Evolutionary conservation across 2,113 vertebrate genomes (phyloP).

Genomic region (Lethenteron camtschaticum): DNA sequence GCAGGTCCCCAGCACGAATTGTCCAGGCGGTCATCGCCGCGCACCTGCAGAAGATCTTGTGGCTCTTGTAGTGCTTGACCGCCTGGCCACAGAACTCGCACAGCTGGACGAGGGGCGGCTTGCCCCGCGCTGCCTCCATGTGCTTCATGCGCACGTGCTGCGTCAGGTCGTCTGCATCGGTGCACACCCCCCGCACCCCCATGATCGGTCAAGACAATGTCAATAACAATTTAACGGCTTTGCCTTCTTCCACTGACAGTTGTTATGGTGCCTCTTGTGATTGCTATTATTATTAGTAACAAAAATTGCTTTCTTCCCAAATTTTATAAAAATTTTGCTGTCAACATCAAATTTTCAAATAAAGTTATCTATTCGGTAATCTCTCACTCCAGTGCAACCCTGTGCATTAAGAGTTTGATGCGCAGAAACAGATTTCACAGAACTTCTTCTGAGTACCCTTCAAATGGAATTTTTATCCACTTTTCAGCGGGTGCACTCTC

Average conservation of each 20-base stretch:
- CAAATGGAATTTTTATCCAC: no score
- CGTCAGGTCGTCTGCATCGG: constrained; percentile 9
- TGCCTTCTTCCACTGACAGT: neutral
- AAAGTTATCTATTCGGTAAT: no score
- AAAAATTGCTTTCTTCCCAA: neutral
- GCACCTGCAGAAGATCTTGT: constrained; percentile 6
- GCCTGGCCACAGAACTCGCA: constrained; percentile 13
- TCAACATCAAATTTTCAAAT: neutral
- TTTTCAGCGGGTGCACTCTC: no score
- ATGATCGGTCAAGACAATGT: neutral
- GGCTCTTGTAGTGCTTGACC: constrained; percentile 12
- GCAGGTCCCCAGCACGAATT: no score
- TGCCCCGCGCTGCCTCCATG: constrained; percentile 10
- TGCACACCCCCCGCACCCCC: neutral
- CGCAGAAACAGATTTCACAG: no score
- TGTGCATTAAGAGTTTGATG: no score
- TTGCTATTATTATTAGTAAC: neutral
- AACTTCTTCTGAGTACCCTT: no score
- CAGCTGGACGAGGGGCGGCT: constrained; percentile 9
- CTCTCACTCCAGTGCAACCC: no score
- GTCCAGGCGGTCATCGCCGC: no score
- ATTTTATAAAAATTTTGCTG: neutral
- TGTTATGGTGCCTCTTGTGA: neutral
- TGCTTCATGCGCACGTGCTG: constrained; percentile 9
- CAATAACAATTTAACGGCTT: neutral